Evolutionary conservation across 2,797 vertebrate genomes (phyloP).

Genomic region (Pangasius larnaudii): DNA sequence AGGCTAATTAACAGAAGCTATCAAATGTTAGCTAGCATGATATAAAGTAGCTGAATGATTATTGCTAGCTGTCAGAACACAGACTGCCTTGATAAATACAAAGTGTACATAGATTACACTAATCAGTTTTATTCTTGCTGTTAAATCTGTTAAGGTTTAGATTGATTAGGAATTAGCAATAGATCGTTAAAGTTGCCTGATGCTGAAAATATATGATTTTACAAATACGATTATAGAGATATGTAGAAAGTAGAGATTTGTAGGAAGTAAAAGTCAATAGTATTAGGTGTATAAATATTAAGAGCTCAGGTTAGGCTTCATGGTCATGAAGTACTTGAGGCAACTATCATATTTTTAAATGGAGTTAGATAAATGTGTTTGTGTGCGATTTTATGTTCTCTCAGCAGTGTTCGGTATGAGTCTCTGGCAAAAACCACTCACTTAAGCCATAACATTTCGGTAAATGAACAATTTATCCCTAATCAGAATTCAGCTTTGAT

Average conservation of each 20-base stretch:
- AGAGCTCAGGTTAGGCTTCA: neutral
- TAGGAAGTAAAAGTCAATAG: neutral
- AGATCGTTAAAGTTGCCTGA: neutral
- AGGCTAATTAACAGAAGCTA: neutral
- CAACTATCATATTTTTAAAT: neutral
- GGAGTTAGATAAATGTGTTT: neutral
- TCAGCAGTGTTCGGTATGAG: neutral
- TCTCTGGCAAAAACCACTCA: neutral
- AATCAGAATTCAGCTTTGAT: slow-evolving; percentile 24
- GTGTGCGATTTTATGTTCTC: neutral
- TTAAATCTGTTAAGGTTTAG: neutral
- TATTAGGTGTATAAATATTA: neutral
- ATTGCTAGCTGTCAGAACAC: neutral
- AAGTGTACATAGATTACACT: neutral
- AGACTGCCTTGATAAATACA: neutral
- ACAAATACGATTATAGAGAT: neutral
- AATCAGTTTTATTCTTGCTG: neutral
- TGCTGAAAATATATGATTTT: neutral
- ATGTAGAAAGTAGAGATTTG: neutral
- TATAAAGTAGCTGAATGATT: neutral
- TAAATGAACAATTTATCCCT: neutral
- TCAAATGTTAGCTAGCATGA: neutral
- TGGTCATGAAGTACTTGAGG: neutral
- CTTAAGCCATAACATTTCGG: slow-evolving; percentile 2
- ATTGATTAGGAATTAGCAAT: neutral